Evolutionary conservation across 2,888 invertebrate genomes (phyloP), one percentile per base, ranked within the genome.

Genomic region (Dynastes maya): DNA sequence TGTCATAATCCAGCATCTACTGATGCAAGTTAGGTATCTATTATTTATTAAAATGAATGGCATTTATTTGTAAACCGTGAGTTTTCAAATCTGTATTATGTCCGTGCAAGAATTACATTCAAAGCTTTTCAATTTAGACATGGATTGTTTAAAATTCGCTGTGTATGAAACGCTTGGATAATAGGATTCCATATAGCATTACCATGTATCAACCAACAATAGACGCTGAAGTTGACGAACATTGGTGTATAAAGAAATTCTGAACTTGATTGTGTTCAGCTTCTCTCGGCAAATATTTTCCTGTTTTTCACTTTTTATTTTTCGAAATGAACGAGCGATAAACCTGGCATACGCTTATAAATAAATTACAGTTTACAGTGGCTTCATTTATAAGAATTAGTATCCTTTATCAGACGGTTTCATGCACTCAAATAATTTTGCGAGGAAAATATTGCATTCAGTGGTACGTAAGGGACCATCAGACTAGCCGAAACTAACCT

Each of bases 401-500:
- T 32, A 71, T 37, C 32, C n/a, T 71, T 40, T 53, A 37, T 55
- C 70, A 29, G n/a, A 55, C 2, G 13, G n/a, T 53, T 53, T 37
- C 51, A 29, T n/a, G n/a, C 16, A 32, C 29, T 71, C 53, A 29
- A 37, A 71, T 27, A 71, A 55, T 71, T 71, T 55, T 29, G n/a
- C 4, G 32, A 11, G 55, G 53, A 58, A 67, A 71, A 55, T 71
- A 53, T 71, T 16, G 11, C 16, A 53, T 71, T 32, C 27, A 55
- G n/a, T 71, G 32, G 55, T 37, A 29, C 29, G 16, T 29, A 55
- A 71, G 70, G 70, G 70, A 71, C 37, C 5, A 16, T 11, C 13
- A 22, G 65, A 2, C 65, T 6, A 40, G 6, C 45, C 40, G 37
- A 67, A 49, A 67, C 55, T 71, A 37, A 55, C 29, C 37, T 71